phyloP scores from a whole-genome alignment of 2,888 invertebrate species.

The Crepidodera aurea region DNA sequence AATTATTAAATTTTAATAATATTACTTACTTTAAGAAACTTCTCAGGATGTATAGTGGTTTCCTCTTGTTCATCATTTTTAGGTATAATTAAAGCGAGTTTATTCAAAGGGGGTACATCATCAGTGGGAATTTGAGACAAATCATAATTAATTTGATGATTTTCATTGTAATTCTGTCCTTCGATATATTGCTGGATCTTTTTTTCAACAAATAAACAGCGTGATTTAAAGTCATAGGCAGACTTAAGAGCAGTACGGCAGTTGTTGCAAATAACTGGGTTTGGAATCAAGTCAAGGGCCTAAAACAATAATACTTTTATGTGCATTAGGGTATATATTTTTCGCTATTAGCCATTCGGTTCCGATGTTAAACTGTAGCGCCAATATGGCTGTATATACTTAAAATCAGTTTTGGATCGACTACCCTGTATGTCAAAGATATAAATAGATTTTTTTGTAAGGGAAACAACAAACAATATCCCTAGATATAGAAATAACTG shows the following conservation, averaged over 20 bases:
- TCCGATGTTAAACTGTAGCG: too few species aligned
- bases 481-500: too few species aligned
- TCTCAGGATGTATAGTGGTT: constrained; percentile 10
- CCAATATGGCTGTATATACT: too few species aligned
- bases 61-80: constrained; percentile 26
- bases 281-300: constrained; percentile 50
- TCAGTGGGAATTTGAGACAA: constrained; percentile 41
- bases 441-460: too few species aligned
- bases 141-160: constrained; percentile 40
- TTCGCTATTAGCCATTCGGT: background rate
- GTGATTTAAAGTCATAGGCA: constrained; percentile 48
- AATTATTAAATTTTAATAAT: background rate
- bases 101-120: constrained; percentile 38
- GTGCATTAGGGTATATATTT: background rate
- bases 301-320: too few species aligned
- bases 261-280: constrained; percentile 49
- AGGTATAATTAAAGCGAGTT: constrained; percentile 22
- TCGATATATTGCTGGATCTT: constrained; percentile 50
- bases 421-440: background rate
- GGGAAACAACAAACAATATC: too few species aligned
- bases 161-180: constrained; percentile 37
- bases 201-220: constrained; percentile 50
- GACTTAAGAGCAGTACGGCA: constrained; percentile 47
- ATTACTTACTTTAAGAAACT: constrained; percentile 13
- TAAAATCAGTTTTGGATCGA: too few species aligned